Evolutionary conservation across 2,888 invertebrate species (phyloP).

Genomic region (Cephonodes hylas): DNA sequence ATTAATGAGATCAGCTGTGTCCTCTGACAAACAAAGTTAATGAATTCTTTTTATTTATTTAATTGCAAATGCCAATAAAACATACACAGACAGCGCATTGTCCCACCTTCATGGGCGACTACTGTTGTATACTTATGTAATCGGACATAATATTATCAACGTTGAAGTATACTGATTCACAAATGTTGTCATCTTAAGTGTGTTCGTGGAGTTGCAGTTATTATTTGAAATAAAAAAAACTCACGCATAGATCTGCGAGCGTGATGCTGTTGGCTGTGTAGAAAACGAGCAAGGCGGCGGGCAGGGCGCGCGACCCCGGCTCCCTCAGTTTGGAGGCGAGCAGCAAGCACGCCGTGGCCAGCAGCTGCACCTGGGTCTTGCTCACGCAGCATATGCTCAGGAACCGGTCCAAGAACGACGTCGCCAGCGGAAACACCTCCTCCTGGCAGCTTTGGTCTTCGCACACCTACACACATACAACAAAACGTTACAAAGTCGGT

Average conservation of each 20-base stretch:
- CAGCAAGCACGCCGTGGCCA: conserved; percentile 95
- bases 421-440: conserved; percentile 95
- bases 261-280: conserved; percentile 97
- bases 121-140: neutral
- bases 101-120: neutral
- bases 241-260: conserved; percentile 92
- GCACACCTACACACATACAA: conserved; percentile 87
- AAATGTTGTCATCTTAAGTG: neutral
- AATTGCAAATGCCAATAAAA: neutral
- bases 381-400: conserved; percentile 90
- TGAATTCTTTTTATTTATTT: conserved; percentile 23
- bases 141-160: too few species aligned
- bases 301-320: conserved; percentile 86
- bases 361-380: conserved; percentile 93
- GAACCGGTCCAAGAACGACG: conserved; percentile 97
- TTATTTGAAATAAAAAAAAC: conserved; percentile 72
- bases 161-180: neutral
- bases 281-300: conserved; percentile 90
- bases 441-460: conserved; percentile 96
- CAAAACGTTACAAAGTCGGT: conserved; percentile 26
- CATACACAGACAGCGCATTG: neutral
- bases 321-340: conserved; percentile 96
- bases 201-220: too few species aligned
- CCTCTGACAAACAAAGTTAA: conserved; percentile 54
- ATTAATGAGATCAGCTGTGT: conserved; percentile 68